phyloP scores from a whole-genome alignment of 2,797 vertebrate genomes.

The Paguma larvata region DNA sequence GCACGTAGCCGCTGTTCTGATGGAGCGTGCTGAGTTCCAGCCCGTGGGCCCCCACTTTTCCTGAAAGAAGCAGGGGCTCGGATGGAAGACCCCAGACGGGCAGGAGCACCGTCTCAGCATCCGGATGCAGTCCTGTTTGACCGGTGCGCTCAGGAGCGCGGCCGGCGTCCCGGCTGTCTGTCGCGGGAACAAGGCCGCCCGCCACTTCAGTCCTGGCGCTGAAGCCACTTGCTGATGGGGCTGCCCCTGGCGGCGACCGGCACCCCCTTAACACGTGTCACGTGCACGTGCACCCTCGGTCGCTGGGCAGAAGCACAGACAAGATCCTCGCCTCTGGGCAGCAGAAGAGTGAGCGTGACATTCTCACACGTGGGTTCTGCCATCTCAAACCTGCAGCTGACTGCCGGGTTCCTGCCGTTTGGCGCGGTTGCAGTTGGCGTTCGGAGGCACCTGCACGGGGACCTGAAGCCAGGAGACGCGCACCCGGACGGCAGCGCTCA shows the following conservation, averaged over 20 bases:
- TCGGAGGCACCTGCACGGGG: neutral
- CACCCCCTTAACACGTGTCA: accelerated
- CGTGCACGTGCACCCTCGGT: accelerated
- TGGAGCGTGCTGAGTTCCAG: accelerated
- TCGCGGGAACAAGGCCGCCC: accelerated
- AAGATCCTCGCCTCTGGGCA: neutral
- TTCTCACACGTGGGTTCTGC: neutral
- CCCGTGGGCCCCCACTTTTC: no score
- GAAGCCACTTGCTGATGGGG: neutral
- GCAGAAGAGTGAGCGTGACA: neutral
- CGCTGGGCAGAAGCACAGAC: accelerated
- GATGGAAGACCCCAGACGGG: neutral
- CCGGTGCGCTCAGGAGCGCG: neutral
- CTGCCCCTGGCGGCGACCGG: neutral
- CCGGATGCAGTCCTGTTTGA: neutral
- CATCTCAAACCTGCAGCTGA: neutral
- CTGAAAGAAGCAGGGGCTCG: neutral
- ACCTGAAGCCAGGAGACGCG: neutral
- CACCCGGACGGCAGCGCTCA: no score
- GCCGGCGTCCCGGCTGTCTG: neutral
- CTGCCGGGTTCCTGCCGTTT: accelerated
- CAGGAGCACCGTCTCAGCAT: neutral
- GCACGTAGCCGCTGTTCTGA: neutral
- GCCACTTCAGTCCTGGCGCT: neutral
- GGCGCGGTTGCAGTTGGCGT: no score